Base-by-base conservation (phyloP, 2,797 vertebrate species). In the Channallabes apus region DNA sequence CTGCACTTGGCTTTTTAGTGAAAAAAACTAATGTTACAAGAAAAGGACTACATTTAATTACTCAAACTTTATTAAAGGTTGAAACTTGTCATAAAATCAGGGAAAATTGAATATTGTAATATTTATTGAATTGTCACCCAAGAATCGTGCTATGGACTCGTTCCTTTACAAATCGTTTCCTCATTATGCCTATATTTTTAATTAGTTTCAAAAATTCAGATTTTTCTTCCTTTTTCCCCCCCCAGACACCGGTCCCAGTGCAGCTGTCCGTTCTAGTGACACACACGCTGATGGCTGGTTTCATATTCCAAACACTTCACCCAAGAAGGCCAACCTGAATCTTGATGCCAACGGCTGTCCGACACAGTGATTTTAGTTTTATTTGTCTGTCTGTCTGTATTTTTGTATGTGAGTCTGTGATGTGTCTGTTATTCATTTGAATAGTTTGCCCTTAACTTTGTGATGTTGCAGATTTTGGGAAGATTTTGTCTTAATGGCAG, bases 271-370 rank as follows among this genome's bases (percentile, higher is more conserved):
- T 61, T 78, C 76, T 1, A 18, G 2, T 4, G 84, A n/a, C 6
- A 3, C 64, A 2, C 18, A 65, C 0, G 1, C 18, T 0, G 78
- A 88, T 2, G 83, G 79, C 61, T 89, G 88, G 88, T 89, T 83
- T 83, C 20, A 79, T 17, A 75, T 88, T 71, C 78, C 88, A 1
- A 59, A 41, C 56, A 4, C 68, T 14, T 80, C 85, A 1, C 84
- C 68, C 0, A n/a, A 4, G 0, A 85, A 85, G n/a, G 2, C 82
- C 0, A 81, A 76, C 4, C 24, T 73, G 24, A 82, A 85, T 6
- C 7, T 79, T 29, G 71, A 80, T 58, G 29, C 87, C 9, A 89
- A 88, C 18, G 32, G 32, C 15, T 89, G 88, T 68, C 84, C 87
- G 2, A 89, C 88, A 0, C 88, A 89, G 85, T 89, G 78, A 89